These are phyloP conservation scores for Pterois miles DNA, from an alignment of 2,797 vertebrate genomes.

Conservation along the genomic window DNA sequence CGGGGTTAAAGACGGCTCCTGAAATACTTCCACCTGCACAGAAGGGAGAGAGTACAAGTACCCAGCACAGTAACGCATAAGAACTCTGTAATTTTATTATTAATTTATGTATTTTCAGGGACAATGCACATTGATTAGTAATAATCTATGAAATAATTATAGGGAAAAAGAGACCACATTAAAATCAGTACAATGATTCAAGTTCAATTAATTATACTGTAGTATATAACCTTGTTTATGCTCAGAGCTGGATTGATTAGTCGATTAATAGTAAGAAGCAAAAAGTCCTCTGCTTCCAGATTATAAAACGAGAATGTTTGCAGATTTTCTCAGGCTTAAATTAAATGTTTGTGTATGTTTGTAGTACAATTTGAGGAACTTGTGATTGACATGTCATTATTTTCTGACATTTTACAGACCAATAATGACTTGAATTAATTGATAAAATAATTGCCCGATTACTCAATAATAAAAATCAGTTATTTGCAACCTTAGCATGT, in stretches of 20 bases:
- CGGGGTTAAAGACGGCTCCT: constrained; percentile 91
- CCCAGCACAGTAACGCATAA: neutral
- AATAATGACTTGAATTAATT: no score
- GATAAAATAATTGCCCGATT: no score
- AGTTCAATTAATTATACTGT: neutral
- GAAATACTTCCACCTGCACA: constrained; percentile 87
- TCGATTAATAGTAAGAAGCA: neutral
- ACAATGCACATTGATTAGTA: neutral
- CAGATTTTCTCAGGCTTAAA: no score
- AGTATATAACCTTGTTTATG: fast-evolving
- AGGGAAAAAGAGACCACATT: neutral
- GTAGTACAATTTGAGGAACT: no score
- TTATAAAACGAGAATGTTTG: no score
- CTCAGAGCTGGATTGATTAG: neutral
- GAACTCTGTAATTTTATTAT: neutral
- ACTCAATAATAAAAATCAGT: no score
- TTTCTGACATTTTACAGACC: no score
- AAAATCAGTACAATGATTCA: no score
- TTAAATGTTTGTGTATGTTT: no score
- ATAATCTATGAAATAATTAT: neutral
- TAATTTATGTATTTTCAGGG: neutral
- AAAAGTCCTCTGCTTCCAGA: no score
- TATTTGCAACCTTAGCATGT: no score
- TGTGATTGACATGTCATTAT: no score
- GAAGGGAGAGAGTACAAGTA: neutral